phyloP scores from a whole-genome alignment of 2,113 vertebrate species.

The Peucedramus taeniatus region DNA sequence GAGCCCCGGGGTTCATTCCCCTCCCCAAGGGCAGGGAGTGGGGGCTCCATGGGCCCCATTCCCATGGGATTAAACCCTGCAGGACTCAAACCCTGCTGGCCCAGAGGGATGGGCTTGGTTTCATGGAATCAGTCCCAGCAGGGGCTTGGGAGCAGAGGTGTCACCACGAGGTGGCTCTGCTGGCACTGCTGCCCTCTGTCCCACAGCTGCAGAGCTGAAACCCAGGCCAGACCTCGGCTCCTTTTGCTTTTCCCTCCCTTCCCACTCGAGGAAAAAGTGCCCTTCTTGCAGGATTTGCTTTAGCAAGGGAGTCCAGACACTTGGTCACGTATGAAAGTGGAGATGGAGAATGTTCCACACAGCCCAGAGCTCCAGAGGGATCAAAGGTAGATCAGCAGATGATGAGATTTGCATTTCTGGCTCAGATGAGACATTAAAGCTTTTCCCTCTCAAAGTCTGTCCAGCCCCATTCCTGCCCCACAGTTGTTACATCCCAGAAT shows the following conservation, averaged over 20 bases:
- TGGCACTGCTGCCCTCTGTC: neutral
- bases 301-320: accelerated
- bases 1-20: neutral
- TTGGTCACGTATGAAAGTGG: accelerated
- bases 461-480: neutral
- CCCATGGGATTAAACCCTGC: accelerated
- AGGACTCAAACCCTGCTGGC: neutral
- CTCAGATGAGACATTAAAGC: neutral
- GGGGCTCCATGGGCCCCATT: neutral
- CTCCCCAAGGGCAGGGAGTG: neutral
- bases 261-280: accelerated
- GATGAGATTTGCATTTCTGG: neutral
- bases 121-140: accelerated
- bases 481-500: neutral
- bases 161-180: constrained; percentile 64
- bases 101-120: accelerated
- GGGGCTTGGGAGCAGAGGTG: neutral
- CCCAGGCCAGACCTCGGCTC: accelerated
- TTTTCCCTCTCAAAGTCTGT: neutral
- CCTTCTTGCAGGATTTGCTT: neutral
- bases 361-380: neutral
- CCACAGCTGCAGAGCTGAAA: neutral
- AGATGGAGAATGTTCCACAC: neutral
- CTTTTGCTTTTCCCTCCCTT: neutral
- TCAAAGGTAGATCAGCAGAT: neutral